phyloP scores from a whole-genome alignment of 1,140 invertebrate genomes.

The Megathymus violae region DNA sequence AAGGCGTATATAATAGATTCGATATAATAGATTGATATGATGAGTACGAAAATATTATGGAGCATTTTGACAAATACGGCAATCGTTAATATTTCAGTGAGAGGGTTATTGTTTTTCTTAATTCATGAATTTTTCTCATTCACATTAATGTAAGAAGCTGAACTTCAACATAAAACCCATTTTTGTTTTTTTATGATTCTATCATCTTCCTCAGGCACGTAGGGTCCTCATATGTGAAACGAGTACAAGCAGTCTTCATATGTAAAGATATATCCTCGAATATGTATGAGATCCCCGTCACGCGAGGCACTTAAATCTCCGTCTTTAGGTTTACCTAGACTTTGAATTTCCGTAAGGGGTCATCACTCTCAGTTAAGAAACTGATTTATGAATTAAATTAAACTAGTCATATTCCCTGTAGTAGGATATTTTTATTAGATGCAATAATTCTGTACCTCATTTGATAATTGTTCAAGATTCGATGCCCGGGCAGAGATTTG shows the following conservation, averaged over 20 bases:
- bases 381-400: too few species aligned
- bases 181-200: constrained; percentile 7
- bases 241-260: constrained; percentile 27
- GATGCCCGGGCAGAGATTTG: too few species aligned
- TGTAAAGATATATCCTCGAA: constrained; percentile 28
- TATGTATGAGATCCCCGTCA: constrained; percentile 31
- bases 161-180: neutral
- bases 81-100: neutral
- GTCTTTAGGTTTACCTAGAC: constrained; percentile 24
- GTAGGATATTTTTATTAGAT: too few species aligned
- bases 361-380: constrained; percentile 12
- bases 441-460: too few species aligned
- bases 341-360: constrained; percentile 29
- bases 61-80: constrained; percentile 19
- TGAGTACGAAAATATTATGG: constrained; percentile 17
- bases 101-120: neutral
- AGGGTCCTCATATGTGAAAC: constrained; percentile 20
- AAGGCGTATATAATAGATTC: too few species aligned
- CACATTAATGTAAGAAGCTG: too few species aligned
- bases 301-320: constrained; percentile 27
- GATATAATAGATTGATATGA: too few species aligned
- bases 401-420: too few species aligned
- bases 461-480: too few species aligned
- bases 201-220: constrained; percentile 5
- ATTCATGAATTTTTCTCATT: neutral